Conservation (phyloP, 2,888 invertebrate genomes). For the Galerucella calmariensis region DNA sequence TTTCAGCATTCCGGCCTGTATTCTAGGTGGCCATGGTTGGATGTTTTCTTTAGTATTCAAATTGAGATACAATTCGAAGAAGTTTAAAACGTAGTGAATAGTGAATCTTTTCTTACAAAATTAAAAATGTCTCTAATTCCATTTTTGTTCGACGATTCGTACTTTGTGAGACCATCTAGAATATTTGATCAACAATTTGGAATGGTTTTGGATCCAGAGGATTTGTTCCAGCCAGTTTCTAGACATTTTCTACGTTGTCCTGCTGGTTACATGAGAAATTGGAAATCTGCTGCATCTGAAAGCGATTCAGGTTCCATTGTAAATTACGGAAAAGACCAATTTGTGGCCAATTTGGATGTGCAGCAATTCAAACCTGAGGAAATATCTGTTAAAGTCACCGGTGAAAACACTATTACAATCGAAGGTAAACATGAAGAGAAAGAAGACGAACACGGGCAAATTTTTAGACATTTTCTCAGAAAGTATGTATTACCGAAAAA, state of each 20-base stretch:
- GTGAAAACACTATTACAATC: slow-evolving; percentile 74
- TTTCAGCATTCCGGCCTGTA: no score
- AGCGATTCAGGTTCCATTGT: slow-evolving; percentile 42
- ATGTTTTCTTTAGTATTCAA: no score
- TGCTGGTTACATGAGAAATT: slow-evolving; percentile 45
- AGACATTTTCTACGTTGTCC: slow-evolving; percentile 36
- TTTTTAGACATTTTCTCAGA: slow-evolving; percentile 81
- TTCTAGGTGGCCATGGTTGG: no score
- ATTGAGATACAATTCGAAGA: background rate
- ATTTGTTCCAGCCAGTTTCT: slow-evolving; percentile 36
- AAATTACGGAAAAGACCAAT: slow-evolving; percentile 71
- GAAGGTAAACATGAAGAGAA: slow-evolving; percentile 84
- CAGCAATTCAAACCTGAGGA: slow-evolving; percentile 83
- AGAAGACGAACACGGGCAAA: slow-evolving; percentile 78
- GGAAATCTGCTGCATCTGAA: slow-evolving; percentile 38
- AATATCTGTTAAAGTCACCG: slow-evolving; percentile 76
- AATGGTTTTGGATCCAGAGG: slow-evolving; percentile 37
- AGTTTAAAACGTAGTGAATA: background rate
- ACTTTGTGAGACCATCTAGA: slow-evolving; percentile 33
- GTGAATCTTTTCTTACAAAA: slow-evolving; percentile 16
- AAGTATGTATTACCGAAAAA: slow-evolving; percentile 80
- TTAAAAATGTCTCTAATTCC: slow-evolving; percentile 36
- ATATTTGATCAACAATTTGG: slow-evolving; percentile 41
- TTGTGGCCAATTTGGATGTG: slow-evolving; percentile 79
- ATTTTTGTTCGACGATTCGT: slow-evolving; percentile 33